Percentiles rank a stretch among this genome's conserved stretches.
These are phyloP conservation scores for Caenorhabditis virilis DNA, from an alignment of 2,888 invertebrate genomes.

Conservation along the genomic window DNA sequence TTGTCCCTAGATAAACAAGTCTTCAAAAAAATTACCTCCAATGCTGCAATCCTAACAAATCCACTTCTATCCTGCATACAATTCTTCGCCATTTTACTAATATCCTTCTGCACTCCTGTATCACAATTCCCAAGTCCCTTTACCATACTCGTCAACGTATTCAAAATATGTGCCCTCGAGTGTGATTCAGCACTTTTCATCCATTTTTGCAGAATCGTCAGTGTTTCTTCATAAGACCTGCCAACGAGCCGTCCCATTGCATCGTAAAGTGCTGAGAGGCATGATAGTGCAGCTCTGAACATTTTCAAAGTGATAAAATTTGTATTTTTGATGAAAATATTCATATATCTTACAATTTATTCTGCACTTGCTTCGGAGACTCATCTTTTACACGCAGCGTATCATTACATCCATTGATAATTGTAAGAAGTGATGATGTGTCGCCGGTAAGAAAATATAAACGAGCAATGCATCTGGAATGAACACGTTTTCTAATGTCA, in stretches of 20 bases:
- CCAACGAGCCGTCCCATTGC: slow-evolving; percentile 98
- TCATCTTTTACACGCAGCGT: slow-evolving; percentile 95
- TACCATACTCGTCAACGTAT: slow-evolving; percentile 87
- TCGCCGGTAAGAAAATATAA: slow-evolving; percentile 85
- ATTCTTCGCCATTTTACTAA: slow-evolving; percentile 86
- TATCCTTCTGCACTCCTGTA: slow-evolving; percentile 82
- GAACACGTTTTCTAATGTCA: neutral
- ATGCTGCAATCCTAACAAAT: slow-evolving; percentile 90
- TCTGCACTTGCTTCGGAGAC: slow-evolving; percentile 79
- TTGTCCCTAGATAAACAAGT: too few species aligned
- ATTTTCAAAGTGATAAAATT: neutral
- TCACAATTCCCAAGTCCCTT: slow-evolving; percentile 94
- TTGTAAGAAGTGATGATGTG: slow-evolving; percentile 92
- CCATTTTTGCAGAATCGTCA: slow-evolving; percentile 86
- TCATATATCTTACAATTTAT: slow-evolving; percentile 27
- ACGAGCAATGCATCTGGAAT: slow-evolving; percentile 53
- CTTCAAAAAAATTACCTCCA: slow-evolving; percentile 73
- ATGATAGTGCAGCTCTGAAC: slow-evolving; percentile 88
- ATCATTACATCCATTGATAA: slow-evolving; percentile 97
- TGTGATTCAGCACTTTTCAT: slow-evolving; percentile 93
- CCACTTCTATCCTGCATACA: slow-evolving; percentile 88
- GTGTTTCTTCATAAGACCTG: slow-evolving; percentile 95
- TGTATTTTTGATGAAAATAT: neutral
- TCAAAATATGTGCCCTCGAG: slow-evolving; percentile 93
- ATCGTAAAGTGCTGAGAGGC: slow-evolving; percentile 92